Base-by-base conservation (phyloP, 2,888 invertebrate species). In the Xanthia icteritia region DNA sequence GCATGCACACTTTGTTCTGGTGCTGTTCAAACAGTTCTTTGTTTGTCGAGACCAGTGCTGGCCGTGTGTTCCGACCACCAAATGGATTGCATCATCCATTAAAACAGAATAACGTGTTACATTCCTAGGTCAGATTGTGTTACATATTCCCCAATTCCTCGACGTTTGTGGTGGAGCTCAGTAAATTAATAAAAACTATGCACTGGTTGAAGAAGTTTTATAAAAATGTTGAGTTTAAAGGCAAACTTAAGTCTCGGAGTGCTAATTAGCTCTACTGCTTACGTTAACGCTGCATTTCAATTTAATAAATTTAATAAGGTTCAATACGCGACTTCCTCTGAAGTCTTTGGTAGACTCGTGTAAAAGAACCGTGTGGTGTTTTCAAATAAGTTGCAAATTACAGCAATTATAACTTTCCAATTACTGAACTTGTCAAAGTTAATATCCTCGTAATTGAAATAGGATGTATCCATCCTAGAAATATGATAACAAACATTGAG, bases 1-100 rank as follows among this genome's bases (percentile, higher is more conserved):
- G 90, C 91, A 92, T 93, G 93, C 93, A 92, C 92, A 93, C 93
- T 94, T 93, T 94, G 94, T 94, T 92, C 23, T 89, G 91, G 85
- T 87, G 85, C 88, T 92, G 91, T 89, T 89, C 92, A 94, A 94
- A 94, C 93, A 92, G 86, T 87, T 90, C 89, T 91, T 90, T 92
- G 92, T 93, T 92, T 92, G 91, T 87, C 86, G 83, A 90, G 90
- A 89, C 89, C 89, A 87, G 85, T 86, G 85, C 87, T 83, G 89
- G 85, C 88, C 86, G 87, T 86, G 88, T 86, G 69, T 78, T 79
- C 85, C 86, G 45, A 87, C 89, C 88, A 89, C 87, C 88, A 90
- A 92, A 93, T 93, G 92, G 90, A 93, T 92, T 92, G 92, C 91
- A 91, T 92, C 91, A 90, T 92, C 88, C 90, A 92, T 92, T 92